Percentiles rank a stretch among this genome's conserved stretches.
These are phyloP conservation scores for Aphelinus atriplicis DNA, from an alignment of 1,140 invertebrate genomes.

Conservation along the genomic window DNA sequence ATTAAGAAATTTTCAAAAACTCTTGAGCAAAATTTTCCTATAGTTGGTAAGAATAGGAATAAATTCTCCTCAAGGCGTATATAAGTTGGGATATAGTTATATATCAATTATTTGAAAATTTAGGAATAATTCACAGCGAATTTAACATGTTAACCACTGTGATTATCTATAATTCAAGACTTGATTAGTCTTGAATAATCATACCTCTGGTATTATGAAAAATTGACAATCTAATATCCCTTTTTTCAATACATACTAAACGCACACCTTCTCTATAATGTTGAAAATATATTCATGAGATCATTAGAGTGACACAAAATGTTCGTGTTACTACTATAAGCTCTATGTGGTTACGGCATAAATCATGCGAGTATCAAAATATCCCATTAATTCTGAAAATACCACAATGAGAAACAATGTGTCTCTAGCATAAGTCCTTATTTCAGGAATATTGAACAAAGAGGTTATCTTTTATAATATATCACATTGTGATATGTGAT, in stretches of 20 bases:
- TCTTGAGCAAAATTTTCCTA: no score
- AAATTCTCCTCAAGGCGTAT: no score
- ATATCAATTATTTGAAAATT: no score
- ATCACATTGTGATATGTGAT: not conserved
- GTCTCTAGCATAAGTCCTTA: slow-evolving; percentile 28
- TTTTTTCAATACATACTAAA: not conserved
- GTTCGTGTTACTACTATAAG: slow-evolving; percentile 27
- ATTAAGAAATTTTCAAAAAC: no score
- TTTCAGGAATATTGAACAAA: slow-evolving; percentile 34
- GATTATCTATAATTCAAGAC: no score
- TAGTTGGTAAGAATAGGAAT: no score
- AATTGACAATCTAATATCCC: no score
- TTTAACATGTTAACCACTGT: no score
- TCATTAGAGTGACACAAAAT: slow-evolving; percentile 34
- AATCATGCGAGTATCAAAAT: slow-evolving; percentile 36
- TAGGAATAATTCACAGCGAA: no score
- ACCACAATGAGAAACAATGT: slow-evolving; percentile 24
- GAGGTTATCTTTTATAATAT: slow-evolving; percentile 24
- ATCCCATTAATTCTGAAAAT: slow-evolving; percentile 26
- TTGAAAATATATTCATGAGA: slow-evolving; percentile 40
- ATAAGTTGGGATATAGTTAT: no score
- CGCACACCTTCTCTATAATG: slow-evolving; percentile 39
- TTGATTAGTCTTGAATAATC: no score
- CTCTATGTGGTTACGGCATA: slow-evolving; percentile 21
- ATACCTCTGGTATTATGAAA: no score